Evolutionary conservation across 30 jellyfish, hydroid and myxozoan genomes (phyloP).

Genomic region (Morbakka virulenta): DNA sequence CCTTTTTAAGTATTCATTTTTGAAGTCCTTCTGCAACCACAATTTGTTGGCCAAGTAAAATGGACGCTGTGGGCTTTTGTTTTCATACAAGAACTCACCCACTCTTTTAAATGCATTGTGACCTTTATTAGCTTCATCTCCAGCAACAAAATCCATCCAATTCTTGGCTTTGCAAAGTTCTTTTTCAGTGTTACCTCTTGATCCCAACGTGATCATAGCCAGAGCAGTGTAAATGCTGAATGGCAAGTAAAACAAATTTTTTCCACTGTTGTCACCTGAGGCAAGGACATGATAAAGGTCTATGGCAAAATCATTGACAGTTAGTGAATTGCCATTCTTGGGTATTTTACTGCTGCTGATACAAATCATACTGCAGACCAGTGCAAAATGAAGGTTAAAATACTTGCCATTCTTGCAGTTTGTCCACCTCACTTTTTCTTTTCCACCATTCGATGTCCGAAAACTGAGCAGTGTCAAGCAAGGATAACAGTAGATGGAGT

Average conservation of each 20-base stretch:
- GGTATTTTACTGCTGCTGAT: too few species aligned
- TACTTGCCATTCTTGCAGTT: too few species aligned
- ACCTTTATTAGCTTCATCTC: background rate
- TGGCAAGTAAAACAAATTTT: slow-evolving; percentile 60
- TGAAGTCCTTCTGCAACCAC: slow-evolving; percentile 63
- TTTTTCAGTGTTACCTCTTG: slow-evolving; percentile 38
- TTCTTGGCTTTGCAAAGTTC: slow-evolving; percentile 38
- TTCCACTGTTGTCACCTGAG: slow-evolving; percentile 1
- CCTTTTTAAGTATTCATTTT: slow-evolving; percentile 12
- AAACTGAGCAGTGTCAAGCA: too few species aligned
- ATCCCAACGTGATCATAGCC: slow-evolving; percentile 63
- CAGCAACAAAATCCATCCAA: slow-evolving; percentile 10
- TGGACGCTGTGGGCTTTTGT: slow-evolving; percentile 12
- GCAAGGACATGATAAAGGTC: slow-evolving; percentile 38
- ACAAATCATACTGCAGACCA: too few species aligned
- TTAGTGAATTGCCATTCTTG: too few species aligned
- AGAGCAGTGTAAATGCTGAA: slow-evolving; percentile 60
- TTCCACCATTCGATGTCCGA: too few species aligned
- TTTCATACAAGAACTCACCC: slow-evolving; percentile 10
- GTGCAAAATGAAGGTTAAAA: too few species aligned
- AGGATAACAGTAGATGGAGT: too few species aligned
- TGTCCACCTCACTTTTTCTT: too few species aligned
- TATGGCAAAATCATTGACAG: slow-evolving; percentile 62
- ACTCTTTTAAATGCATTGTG: slow-evolving; percentile 24
- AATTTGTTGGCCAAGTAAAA: slow-evolving; percentile 54